These are phyloP conservation scores for Ostrea denselamellosa DNA, from an alignment of 1,140 invertebrate genomes.

Conservation along the genomic window DNA sequence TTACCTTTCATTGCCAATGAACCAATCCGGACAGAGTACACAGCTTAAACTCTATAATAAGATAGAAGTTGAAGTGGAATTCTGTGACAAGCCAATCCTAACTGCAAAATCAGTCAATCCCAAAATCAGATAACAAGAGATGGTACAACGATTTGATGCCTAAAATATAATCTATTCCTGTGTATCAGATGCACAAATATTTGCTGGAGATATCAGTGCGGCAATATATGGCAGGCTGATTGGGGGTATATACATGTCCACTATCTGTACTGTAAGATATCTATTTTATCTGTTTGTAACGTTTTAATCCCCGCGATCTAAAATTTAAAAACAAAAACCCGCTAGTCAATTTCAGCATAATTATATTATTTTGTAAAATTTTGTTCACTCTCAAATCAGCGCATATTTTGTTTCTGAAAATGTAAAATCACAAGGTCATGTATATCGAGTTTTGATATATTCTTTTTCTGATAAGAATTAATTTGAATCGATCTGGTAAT, in stretches of 20 bases:
- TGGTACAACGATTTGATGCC: background rate
- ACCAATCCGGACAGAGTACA: no score
- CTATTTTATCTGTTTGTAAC: no score
- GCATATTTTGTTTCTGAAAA: background rate
- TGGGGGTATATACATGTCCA: no score
- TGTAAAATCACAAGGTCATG: background rate
- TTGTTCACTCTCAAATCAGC: background rate
- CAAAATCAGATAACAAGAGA: background rate
- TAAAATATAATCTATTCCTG: conserved; percentile 5
- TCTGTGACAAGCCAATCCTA: background rate
- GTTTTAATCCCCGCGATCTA: no score
- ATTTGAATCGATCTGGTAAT: conserved; percentile 29
- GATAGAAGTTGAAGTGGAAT: background rate
- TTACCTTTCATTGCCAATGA: no score
- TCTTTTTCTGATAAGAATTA: background rate
- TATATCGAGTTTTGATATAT: background rate
- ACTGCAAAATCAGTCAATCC: background rate
- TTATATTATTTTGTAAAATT: background rate
- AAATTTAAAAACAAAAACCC: no score
- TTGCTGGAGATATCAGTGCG: background rate
- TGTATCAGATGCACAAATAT: background rate
- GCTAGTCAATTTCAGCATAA: no score
- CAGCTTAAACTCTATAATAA: background rate
- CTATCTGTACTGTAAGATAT: no score
- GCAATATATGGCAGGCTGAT: background rate